Evolutionary conservation across 2,888 invertebrate species (phyloP).

Genomic region (Orthonevra nobilis): DNA sequence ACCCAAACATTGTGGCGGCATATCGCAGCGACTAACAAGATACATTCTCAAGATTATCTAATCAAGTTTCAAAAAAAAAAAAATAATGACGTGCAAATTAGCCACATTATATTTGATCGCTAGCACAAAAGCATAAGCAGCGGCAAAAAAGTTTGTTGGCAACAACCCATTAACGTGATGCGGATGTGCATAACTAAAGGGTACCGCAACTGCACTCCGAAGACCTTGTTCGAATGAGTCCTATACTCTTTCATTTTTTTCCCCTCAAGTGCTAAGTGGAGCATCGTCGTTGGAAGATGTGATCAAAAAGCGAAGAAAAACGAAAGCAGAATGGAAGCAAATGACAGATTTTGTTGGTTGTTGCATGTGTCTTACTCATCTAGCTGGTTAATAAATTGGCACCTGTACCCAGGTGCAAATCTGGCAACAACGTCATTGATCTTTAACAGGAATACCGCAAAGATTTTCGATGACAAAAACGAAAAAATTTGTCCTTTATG

Average conservation of each 20-base stretch:
- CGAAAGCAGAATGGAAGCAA: constrained; percentile 14
- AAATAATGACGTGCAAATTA: constrained; percentile 70
- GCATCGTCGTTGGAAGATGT: constrained; percentile 57
- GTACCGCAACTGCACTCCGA: constrained; percentile 60
- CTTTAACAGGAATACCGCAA: constrained; percentile 21
- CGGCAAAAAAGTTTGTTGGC: constrained; percentile 49
- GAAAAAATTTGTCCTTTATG: constrained; percentile 23
- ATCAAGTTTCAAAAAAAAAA: constrained; percentile 55
- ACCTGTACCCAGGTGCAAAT: constrained; percentile 66
- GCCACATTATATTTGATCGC: constrained; percentile 68
- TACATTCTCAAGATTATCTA: constrained; percentile 66
- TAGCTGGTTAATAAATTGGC: constrained; percentile 54
- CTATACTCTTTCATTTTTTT: constrained; percentile 8
- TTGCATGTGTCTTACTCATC: constrained; percentile 32
- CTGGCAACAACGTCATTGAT: constrained; percentile 44
- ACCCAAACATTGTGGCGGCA: constrained; percentile 38
- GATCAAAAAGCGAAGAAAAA: constrained; percentile 24
- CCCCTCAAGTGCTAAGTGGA: constrained; percentile 42
- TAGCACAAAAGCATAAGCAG: constrained; percentile 61
- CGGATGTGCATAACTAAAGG: constrained; percentile 67
- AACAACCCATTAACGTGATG: constrained; percentile 65
- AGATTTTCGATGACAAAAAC: constrained; percentile 27
- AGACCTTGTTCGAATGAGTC: constrained; percentile 47
- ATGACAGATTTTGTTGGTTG: constrained; percentile 50
- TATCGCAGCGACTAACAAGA: constrained; percentile 61